Evolutionary conservation across 2,888 invertebrate genomes (phyloP), one percentile per base, ranked within the genome.

Genomic region (Molanna angustata): DNA sequence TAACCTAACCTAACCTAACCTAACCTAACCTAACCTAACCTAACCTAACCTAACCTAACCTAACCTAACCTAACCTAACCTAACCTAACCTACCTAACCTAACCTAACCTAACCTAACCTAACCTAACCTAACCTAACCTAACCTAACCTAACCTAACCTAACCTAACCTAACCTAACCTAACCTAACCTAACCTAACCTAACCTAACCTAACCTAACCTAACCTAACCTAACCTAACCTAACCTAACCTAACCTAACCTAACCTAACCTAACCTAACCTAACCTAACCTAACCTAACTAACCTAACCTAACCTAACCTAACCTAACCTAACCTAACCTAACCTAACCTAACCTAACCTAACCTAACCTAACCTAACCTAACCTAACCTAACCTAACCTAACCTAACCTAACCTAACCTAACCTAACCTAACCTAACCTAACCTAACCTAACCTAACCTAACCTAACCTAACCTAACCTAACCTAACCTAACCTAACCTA

Each of bases 101-200:
- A 60, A 49, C 62, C 58, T 53, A 60, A 56, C 58, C 54, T 48
- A 56, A 57, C 57, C 52, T 43, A 60, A 60, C 58, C 58, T 54
- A 58, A 57, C 57, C 52, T 43, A 55, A 55, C 55, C 55, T 48
- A 55, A 55, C 55, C 55, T 52, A 55, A 55, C 55, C 55, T 43
- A 52, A 47, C 54, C 54, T 49, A 49, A 41, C 47, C 41, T 49
- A 49, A 49, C 49, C 41, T 49, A 49, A 49, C 49, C 49, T 49
- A 49, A 49, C 49, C 49, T 49, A 49, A 49, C 49, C 49, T 49
- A 49, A 41, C 49, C 49, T 41, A 49, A 49, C 49, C 33, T 46
- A 46, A 41, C 46, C 46, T 46, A 49, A 49, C 49, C 49, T 49
- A 49, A 49, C 49, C 49, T 49, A 49, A 43, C 49, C 49, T 49